Conservation (phyloP, 35 echinoderm and acorn worm genomes). For the Lytechinus variegatus region DNA sequence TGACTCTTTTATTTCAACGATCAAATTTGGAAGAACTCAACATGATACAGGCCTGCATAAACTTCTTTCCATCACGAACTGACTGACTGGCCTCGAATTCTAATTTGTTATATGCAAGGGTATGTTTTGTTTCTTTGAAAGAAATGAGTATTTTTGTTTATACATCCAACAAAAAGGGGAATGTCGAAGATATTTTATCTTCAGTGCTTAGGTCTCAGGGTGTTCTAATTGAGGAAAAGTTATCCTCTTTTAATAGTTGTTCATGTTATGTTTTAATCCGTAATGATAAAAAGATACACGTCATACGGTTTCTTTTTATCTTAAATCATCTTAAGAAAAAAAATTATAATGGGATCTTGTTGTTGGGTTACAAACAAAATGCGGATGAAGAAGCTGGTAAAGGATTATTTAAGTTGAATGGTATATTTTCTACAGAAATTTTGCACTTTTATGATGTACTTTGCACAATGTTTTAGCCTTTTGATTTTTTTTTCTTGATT, state of each 20-base stretch:
- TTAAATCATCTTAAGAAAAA: background rate
- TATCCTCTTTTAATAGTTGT: background rate
- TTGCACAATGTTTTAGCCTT: background rate
- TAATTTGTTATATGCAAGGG: background rate
- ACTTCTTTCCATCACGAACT: background rate
- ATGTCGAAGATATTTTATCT: background rate
- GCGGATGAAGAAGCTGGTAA: background rate
- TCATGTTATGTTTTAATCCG: background rate
- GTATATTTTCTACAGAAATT: background rate
- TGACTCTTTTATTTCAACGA: background rate
- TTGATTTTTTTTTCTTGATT: background rate
- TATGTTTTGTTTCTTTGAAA: background rate
- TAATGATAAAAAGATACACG: background rate
- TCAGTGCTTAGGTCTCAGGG: background rate
- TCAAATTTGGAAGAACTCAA: background rate
- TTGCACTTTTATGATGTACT: slow-evolving; percentile 14
- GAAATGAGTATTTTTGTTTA: background rate
- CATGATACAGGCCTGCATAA: background rate
- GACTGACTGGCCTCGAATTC: background rate
- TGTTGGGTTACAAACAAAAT: background rate
- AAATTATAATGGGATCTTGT: background rate
- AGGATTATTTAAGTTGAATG: background rate
- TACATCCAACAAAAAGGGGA: background rate
- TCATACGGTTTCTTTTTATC: background rate
- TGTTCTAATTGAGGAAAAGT: background rate